These are phyloP conservation scores for Actias luna DNA, from an alignment of 2,888 invertebrate species.

Conservation along the genomic window DNA sequence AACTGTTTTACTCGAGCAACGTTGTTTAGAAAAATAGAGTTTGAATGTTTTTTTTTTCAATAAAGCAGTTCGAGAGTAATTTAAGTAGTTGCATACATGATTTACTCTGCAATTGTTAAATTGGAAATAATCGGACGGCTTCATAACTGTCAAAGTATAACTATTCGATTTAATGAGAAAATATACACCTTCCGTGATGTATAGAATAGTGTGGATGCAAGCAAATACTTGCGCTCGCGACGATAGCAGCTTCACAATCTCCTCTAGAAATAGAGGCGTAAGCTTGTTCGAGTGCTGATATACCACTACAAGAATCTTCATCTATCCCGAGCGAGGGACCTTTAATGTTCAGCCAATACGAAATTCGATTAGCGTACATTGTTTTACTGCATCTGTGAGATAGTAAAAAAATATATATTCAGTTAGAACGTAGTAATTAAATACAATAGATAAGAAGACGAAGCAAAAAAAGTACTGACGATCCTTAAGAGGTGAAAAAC, in stretches of 20 bases:
- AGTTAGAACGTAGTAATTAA: too few relatives aligned
- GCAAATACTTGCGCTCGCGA: slow-evolving; percentile 69
- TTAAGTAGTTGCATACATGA: too few relatives aligned
- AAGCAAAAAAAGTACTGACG: too few relatives aligned
- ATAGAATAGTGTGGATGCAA: slow-evolving; percentile 60
- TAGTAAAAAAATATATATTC: neutral
- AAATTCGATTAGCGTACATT: slow-evolving; percentile 68
- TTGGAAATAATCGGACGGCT: too few relatives aligned
- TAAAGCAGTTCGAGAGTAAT: too few relatives aligned
- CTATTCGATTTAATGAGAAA: neutral
- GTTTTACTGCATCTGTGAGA: slow-evolving; percentile 52
- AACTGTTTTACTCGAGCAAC: too few relatives aligned
- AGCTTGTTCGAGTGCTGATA: slow-evolving; percentile 50
- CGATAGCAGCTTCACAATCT: slow-evolving; percentile 74
- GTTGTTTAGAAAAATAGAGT: too few relatives aligned
- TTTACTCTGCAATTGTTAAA: too few relatives aligned
- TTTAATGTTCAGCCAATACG: slow-evolving; percentile 66
- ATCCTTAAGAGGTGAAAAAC: too few relatives aligned
- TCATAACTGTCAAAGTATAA: too few relatives aligned
- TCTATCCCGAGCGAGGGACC: slow-evolving; percentile 62
- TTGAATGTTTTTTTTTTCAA: too few relatives aligned
- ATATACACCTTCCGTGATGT: slow-evolving; percentile 30
- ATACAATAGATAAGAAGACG: too few relatives aligned
- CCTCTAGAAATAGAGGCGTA: slow-evolving; percentile 45
- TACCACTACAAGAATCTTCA: slow-evolving; percentile 55